These are phyloP conservation scores for Sminthopsis crassicaudata DNA, from an alignment of 2,113 vertebrate genomes.

Conservation along the genomic window DNA sequence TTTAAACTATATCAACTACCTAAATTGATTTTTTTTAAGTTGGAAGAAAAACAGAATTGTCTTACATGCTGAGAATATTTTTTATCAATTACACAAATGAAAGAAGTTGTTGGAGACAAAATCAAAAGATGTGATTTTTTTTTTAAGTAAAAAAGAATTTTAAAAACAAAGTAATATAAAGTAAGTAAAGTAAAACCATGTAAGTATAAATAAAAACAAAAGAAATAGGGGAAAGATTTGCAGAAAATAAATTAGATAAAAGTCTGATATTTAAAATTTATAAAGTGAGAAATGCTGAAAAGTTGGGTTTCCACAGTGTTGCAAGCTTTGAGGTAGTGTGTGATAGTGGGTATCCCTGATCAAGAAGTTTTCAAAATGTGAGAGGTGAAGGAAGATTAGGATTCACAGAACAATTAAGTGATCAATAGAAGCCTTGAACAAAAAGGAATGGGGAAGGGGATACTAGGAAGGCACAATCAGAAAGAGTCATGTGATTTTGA, in stretches of 20 bases:
- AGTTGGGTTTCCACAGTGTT: too few species aligned
- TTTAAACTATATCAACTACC: background rate
- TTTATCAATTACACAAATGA: background rate
- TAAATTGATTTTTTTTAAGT: background rate
- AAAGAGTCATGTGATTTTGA: too few species aligned
- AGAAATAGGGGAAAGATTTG: background rate
- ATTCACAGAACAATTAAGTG: too few species aligned
- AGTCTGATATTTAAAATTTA: background rate
- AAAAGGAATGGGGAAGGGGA: too few species aligned
- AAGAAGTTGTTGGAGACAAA: background rate
- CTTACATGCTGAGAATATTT: background rate
- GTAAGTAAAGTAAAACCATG: too few species aligned
- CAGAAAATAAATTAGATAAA: background rate
- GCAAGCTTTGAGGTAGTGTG: too few species aligned
- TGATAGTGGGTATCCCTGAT: too few species aligned
- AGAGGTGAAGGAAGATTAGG: too few species aligned
- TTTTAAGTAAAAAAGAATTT: background rate
- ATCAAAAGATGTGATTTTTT: background rate
- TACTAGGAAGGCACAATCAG: too few species aligned
- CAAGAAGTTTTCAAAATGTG: too few species aligned
- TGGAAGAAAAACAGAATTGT: background rate
- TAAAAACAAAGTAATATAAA: background rate
- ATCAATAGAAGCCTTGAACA: too few species aligned
- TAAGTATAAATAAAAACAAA: background rate
- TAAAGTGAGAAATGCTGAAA: too few species aligned